Evolutionary conservation across 2,888 invertebrate genomes (phyloP), one percentile per base, ranked within the genome.

Genomic region (Eilema caniola): DNA sequence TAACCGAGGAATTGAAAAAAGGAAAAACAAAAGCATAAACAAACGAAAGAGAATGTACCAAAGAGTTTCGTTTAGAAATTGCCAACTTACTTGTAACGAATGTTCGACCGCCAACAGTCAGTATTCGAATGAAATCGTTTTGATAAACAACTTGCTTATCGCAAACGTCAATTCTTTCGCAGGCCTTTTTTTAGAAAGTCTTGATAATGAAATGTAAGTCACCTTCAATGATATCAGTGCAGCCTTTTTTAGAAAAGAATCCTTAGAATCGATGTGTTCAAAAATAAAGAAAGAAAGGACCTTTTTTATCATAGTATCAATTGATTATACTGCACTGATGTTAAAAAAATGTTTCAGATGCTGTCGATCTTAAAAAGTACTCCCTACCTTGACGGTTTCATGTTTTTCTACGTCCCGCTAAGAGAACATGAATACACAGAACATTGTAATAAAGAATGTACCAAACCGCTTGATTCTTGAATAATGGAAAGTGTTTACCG

Each of bases 121-220:
- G 37, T 23, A 16, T 10, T 24, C 31, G 47, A 69, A 64, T 69
- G 63, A 24, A 10, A 14, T 28, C n/a, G 25, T 8, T 59, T 69
- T 33, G 25, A 47, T 69, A 69, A 69, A 69, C 69, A 70, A 66
- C 37, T 11, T 2, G 11, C 63, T 66, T 66, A 70, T 70, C 70
- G 61, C 25, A 20, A 20, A 56, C 37, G 5, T 16, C 67, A 28
- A 56, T 68, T 57, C 37, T 4, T 31, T 23, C 23, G 28, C 61
- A 53, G 28, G 23, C 24, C 28, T 56, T 63, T 62, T 56, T 68
- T 62, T 56, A 68, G 20, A 20, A 62, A 66, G 37, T 33, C 24
- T 37, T 66, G 56, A 64, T 28, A 64, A 24, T 56, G n/a, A 64
- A 66, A 25, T 62, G 23, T 41, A 41, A 24, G 28, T 60, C 41